Evolutionary conservation across 23 tunicate genomes (phyloP).

Genomic region (Styela plicata): DNA sequence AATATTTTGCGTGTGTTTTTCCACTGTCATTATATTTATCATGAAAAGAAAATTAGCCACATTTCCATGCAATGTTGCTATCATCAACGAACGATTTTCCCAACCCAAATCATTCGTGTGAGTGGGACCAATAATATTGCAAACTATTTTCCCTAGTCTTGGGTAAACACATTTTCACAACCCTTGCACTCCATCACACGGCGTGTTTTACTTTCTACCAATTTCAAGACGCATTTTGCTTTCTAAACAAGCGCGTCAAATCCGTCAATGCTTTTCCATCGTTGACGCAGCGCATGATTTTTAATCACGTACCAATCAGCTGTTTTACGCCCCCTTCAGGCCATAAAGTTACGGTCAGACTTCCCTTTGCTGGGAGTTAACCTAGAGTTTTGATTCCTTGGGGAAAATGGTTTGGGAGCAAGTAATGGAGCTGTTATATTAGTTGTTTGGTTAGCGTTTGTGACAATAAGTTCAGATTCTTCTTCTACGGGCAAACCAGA

Average conservation of each 20-base stretch:
- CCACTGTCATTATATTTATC: no score
- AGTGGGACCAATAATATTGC: no score
- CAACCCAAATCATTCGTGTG: no score
- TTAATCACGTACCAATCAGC: neutral
- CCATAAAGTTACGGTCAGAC: conserved; percentile 7
- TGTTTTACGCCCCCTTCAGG: neutral
- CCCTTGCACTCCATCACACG: neutral
- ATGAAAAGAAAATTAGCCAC: no score
- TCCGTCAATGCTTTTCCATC: no score
- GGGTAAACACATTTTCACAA: neutral
- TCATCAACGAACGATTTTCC: no score
- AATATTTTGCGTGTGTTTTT: no score
- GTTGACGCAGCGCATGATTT: neutral
- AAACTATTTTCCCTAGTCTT: no score
- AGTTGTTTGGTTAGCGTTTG: conserved; percentile 9
- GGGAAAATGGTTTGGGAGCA: conserved; percentile 15
- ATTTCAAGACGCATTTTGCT: neutral
- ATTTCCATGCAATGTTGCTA: no score
- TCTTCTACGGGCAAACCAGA: conserved; percentile 35
- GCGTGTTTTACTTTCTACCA: neutral
- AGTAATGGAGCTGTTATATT: conserved; percentile 16
- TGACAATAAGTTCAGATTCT: conserved; percentile 3
- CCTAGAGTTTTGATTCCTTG: neutral
- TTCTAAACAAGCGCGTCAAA: no score
- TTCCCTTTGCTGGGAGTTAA: neutral